These are phyloP conservation scores for Tridacna crocea DNA, from an alignment of 2,888 invertebrate genomes.

Conservation along the genomic window DNA sequence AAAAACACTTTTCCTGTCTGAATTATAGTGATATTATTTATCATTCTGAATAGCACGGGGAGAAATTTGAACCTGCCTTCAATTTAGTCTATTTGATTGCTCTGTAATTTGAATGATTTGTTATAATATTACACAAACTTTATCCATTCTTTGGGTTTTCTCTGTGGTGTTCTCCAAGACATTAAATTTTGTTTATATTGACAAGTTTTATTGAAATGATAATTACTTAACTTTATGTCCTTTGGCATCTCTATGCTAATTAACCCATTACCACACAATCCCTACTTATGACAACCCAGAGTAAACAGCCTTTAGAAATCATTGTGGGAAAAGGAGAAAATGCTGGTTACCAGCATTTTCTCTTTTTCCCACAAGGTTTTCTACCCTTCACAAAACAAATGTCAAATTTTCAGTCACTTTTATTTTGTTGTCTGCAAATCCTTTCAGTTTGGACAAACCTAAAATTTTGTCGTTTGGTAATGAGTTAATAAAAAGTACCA, in stretches of 20 bases:
- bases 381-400: no score
- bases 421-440: no score
- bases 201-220: no score
- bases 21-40: neutral
- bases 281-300: no score
- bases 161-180: neutral
- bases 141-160: neutral
- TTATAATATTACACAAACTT: conserved; percentile 5
- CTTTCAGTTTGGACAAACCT: no score
- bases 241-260: neutral
- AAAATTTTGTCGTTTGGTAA: no score
- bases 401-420: no score
- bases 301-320: neutral
- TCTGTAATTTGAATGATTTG: neutral
- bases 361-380: neutral
- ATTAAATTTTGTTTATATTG: no score
- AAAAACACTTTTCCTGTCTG: conserved; percentile 11
- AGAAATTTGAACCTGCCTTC: conserved; percentile 2
- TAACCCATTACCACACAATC: neutral
- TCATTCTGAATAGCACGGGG: neutral
- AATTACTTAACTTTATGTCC: neutral
- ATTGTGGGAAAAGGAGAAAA: neutral
- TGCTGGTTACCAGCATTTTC: neutral
- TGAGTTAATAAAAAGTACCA: neutral
- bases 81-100: conserved; percentile 9